Evolutionary conservation across 2,888 invertebrate genomes (phyloP).

Genomic region (Noctua pronuba): DNA sequence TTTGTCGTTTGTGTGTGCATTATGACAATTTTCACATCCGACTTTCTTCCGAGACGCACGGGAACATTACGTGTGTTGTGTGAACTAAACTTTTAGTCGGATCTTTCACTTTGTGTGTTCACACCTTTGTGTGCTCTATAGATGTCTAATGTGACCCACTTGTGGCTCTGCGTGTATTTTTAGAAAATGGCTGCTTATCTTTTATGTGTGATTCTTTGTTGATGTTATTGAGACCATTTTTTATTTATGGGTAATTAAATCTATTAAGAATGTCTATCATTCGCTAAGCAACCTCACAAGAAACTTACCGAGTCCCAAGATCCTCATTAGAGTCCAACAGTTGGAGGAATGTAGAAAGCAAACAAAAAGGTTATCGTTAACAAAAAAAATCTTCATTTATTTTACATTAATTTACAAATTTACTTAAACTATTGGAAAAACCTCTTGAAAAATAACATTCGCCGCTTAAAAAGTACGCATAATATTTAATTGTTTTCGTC

Average conservation of each 20-base stretch:
- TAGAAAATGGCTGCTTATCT: slow-evolving; percentile 60
- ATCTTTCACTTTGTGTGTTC: slow-evolving; percentile 78
- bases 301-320: slow-evolving; percentile 25
- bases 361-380: slow-evolving; percentile 78
- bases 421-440: slow-evolving; percentile 81
- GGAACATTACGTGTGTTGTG: slow-evolving; percentile 76
- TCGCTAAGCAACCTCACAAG: slow-evolving; percentile 10
- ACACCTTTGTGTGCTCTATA: slow-evolving; percentile 84
- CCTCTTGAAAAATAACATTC: slow-evolving; percentile 87
- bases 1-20: slow-evolving; percentile 82
- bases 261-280: background rate
- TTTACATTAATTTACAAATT: slow-evolving; percentile 90
- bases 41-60: slow-evolving; percentile 85
- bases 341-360: slow-evolving; percentile 50
- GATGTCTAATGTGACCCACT: slow-evolving; percentile 76
- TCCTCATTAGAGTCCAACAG: background rate
- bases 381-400: slow-evolving; percentile 90
- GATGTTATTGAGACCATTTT: slow-evolving; percentile 37
- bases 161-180: slow-evolving; percentile 62
- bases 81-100: slow-evolving; percentile 73
- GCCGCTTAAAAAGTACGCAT: slow-evolving; percentile 77
- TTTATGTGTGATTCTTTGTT: slow-evolving; percentile 47
- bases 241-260: slow-evolving; percentile 1
- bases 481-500: slow-evolving; percentile 73
- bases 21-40: slow-evolving; percentile 89